Base-by-base conservation (phyloP, 2,888 invertebrate genomes). In the Baronia brevicornis region DNA sequence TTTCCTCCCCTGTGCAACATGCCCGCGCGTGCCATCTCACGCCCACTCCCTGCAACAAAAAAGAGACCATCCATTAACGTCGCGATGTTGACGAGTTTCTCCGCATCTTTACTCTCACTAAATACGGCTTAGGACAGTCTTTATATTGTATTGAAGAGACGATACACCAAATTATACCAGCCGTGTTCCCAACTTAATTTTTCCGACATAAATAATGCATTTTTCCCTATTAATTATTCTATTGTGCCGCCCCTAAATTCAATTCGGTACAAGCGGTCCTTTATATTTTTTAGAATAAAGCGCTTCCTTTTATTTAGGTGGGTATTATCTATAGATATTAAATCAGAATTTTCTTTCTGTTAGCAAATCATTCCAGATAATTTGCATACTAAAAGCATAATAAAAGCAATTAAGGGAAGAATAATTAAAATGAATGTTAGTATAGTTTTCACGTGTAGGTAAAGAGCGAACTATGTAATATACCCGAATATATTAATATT, bases 11-110 rank as follows among this genome's bases (percentile, higher is more conserved):
- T 89, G 84, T 90, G 90, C 84, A 90, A 88, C 87, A 90, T 90
- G 69, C 90, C 90, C 86, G 90, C 89, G 80, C 89, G 89, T 84
- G 91, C 90, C 91, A 91, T 91, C 86, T 88, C 88, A 88, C 86
- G 84, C 84, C 79, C 72, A 72, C 74, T 69, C 70, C 74, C 88
- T 87, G 80, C 41, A 79, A 79, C 72, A 73, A 62, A 61, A 78
- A 72, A 66, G 53, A 62, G 48, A 54, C 64, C 70, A 73, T 73
- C 68, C 63, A 75, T 78, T 78, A 72, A 60, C 56, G 62, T 56
- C 57, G 58, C 57, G 60, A 60, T 54, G 60, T 60, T 55, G 54
- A 51, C 52, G 60, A 58, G 54, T 56, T 66, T 66, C 68, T 68
- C 65, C 69, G 59, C 59, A 48, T 70, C 63, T 66, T 71, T 67